A percentile compares a stretch with the other conserved stretches of the same genome.
These are phyloP conservation scores for Siniperca obscura DNA, from an alignment of 2,797 vertebrate genomes.

Conservation along the genomic window DNA sequence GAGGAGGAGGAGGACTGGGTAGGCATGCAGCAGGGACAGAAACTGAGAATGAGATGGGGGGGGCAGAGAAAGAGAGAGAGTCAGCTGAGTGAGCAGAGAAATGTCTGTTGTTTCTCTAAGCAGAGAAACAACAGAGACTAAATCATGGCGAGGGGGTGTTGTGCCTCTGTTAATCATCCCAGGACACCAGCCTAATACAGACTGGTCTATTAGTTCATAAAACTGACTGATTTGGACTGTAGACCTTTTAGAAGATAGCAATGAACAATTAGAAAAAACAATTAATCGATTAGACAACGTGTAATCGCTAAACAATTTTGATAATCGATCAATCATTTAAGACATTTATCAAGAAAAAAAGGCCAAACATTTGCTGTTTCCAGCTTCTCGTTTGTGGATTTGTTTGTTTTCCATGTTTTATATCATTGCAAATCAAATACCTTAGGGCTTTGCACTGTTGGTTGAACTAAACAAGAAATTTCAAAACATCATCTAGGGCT, in stretches of 20 bases:
- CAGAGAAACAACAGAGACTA: constrained; percentile 50
- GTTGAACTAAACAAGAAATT: background rate
- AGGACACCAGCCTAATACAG: constrained; percentile 20
- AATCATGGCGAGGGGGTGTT: constrained; percentile 25
- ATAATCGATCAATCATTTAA: background rate
- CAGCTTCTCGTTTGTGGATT: background rate
- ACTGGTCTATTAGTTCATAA: constrained; percentile 20
- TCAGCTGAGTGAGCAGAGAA: constrained; percentile 27
- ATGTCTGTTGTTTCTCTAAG: constrained; percentile 23
- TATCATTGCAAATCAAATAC: background rate
- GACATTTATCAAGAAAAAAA: background rate
- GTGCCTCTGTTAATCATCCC: constrained; percentile 25
- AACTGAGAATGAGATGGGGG: constrained; percentile 57
- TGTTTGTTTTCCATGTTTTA: background rate
- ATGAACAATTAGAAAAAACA: background rate
- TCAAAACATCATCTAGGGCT: background rate
- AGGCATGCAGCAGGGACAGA: constrained; percentile 72
- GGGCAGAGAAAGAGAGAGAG: constrained; percentile 17
- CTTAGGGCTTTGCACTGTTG: background rate
- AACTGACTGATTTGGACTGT: constrained; percentile 1
- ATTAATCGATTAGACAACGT: background rate
- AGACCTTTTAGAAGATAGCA: constrained; percentile 7
- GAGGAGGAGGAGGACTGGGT: constrained; percentile 59
- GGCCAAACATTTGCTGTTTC: background rate
- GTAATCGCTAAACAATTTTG: background rate